A percentile compares a stretch with the other conserved stretches of the same genome.
Conservation (phyloP, 2,113 vertebrate genomes). For the Xiphophorus maculatus region DNA sequence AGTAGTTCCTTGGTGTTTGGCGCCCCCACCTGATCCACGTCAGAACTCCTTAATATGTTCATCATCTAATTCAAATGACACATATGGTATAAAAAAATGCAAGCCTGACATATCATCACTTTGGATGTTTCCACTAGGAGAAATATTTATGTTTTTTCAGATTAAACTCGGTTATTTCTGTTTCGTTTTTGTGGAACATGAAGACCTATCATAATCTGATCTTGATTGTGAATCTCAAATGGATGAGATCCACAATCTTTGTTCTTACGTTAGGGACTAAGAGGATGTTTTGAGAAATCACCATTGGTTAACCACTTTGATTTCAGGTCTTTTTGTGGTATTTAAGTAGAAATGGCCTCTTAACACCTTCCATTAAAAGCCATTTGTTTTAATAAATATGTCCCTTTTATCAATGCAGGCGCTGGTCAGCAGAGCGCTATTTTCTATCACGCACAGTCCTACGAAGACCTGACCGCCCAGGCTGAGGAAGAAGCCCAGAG, state of each 20-base stretch:
- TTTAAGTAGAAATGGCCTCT: not conserved
- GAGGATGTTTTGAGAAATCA: not conserved
- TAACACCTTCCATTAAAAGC: not conserved
- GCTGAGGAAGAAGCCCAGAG: conserved; percentile 65
- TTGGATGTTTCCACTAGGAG: too few species aligned
- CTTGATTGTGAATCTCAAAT: too few species aligned
- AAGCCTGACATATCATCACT: too few species aligned
- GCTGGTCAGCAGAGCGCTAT: conserved; percentile 91
- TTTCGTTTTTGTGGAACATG: too few species aligned
- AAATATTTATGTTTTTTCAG: too few species aligned
- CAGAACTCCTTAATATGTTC: not conserved
- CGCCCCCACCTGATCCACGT: not conserved
- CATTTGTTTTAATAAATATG: not conserved
- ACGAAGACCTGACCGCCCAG: conserved; percentile 89
- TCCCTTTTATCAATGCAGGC: conserved; percentile 74
- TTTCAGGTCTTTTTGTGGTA: not conserved
- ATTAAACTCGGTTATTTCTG: too few species aligned
- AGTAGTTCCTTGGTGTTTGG: not conserved
- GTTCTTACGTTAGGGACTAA: too few species aligned
- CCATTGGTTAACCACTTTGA: not conserved
- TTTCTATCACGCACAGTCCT: conserved; percentile 92
- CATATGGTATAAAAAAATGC: too few species aligned
- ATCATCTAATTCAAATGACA: too few species aligned
- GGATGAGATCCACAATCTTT: too few species aligned
- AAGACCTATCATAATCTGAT: too few species aligned